Evolutionary conservation across 23 tunicate species (phyloP).

Genomic region (Aplidium turbinatum): DNA sequence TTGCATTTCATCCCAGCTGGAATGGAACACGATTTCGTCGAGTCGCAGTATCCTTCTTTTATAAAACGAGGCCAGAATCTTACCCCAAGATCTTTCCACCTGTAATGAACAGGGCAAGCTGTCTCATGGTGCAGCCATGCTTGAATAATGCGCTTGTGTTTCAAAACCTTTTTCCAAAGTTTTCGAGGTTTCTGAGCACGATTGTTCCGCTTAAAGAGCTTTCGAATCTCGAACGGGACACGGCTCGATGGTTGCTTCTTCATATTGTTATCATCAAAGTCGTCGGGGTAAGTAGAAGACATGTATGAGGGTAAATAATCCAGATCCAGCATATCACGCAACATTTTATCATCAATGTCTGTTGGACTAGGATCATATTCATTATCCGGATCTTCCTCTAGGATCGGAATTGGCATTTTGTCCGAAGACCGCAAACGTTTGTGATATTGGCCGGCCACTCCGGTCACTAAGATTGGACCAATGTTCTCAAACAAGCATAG

Average conservation of each 20-base stretch:
- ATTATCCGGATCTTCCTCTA: conserved; percentile 47
- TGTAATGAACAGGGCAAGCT: conserved; percentile 69
- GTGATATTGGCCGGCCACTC: conserved; percentile 24
- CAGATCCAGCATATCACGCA: conserved; percentile 53
- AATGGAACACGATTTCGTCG: conserved; percentile 67
- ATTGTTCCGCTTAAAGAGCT: conserved; percentile 26
- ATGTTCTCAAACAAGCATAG: too few species aligned
- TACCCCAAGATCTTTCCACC: conserved; percentile 77
- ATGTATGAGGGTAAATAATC: conserved; percentile 58
- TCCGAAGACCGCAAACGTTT: conserved; percentile 30
- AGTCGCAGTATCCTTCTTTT: conserved; percentile 80
- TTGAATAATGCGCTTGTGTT: conserved; percentile 38
- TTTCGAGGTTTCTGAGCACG: conserved; percentile 18
- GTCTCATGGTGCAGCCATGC: conserved; percentile 59
- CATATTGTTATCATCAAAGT: conserved; percentile 19
- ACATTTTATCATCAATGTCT: conserved; percentile 36
- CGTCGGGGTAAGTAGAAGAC: conserved; percentile 59
- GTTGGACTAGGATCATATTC: conserved; percentile 51
- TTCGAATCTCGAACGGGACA: conserved; percentile 29
- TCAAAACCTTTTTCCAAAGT: conserved; percentile 1
- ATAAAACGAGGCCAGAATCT: conserved; percentile 86
- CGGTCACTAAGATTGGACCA: too few species aligned
- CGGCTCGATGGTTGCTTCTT: neutral
- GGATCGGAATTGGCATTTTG: conserved; percentile 37
- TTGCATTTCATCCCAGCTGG: conserved; percentile 84